A percentile compares a stretch with the other conserved stretches of the same genome.
These are phyloP conservation scores for Candidula unifasciata DNA, from an alignment of 2,888 invertebrate species.

Conservation along the genomic window DNA sequence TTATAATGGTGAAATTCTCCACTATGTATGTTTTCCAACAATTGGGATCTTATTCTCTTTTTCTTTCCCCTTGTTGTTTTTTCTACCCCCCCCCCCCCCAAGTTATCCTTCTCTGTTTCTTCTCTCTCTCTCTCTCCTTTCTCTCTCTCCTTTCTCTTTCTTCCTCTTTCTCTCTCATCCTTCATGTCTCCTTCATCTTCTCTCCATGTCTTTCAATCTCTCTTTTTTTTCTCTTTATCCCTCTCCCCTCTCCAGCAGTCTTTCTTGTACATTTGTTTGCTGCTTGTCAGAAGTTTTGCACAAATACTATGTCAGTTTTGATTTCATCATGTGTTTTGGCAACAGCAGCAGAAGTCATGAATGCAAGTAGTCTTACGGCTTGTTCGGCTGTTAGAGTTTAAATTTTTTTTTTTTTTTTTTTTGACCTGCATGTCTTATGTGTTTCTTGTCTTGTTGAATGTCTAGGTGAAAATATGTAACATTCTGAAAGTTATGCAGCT, in stretches of 20 bases:
- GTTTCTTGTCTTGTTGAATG: no score
- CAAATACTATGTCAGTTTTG: no score
- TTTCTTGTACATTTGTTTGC: not conserved
- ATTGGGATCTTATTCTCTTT: not conserved
- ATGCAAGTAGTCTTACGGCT: no score
- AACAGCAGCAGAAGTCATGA: no score
- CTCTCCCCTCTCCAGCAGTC: not conserved
- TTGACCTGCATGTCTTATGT: no score
- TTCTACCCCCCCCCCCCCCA: not conserved
- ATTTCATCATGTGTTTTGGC: no score
- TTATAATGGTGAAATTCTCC: not conserved
- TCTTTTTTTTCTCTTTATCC: slow-evolving; percentile 36
- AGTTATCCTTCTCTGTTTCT: not conserved
- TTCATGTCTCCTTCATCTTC: slow-evolving; percentile 5
- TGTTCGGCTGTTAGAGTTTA: no score
- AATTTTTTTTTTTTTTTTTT: no score
- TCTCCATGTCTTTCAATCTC: not conserved
- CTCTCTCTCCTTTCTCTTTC: not conserved
- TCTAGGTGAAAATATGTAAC: no score
- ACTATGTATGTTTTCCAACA: not conserved
- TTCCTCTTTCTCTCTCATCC: slow-evolving; percentile 5
- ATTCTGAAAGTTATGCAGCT: no score
- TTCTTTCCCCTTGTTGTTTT: not conserved
- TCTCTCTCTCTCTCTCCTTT: not conserved
- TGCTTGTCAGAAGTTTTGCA: not conserved